phyloP scores from a whole-genome alignment of 2,888 invertebrate genomes.

The Strigamia crassipes region DNA sequence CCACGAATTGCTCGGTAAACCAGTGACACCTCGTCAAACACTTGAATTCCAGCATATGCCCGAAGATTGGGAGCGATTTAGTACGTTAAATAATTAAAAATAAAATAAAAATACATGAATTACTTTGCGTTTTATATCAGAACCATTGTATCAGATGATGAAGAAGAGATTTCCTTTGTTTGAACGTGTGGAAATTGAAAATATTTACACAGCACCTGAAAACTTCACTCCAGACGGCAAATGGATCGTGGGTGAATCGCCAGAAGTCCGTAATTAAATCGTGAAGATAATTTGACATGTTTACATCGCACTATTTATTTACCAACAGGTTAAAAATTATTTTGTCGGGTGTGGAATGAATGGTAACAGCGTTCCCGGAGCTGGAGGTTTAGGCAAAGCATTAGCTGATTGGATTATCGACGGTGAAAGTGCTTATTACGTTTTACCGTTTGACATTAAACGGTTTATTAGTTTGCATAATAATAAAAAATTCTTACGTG shows the following conservation, averaged over 20 bases:
- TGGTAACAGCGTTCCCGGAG: conserved; percentile 71
- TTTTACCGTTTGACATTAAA: conserved; percentile 69
- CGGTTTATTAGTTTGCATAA: conserved; percentile 71
- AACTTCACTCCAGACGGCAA: conserved; percentile 74
- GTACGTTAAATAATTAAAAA: conserved; percentile 59
- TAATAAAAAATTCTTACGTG: conserved; percentile 65
- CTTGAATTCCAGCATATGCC: conserved; percentile 62
- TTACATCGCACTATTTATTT: not conserved
- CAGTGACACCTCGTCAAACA: conserved; percentile 64
- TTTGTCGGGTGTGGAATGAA: conserved; percentile 76
- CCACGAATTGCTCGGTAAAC: conserved; percentile 69
- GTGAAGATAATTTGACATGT: not conserved
- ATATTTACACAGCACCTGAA: conserved; percentile 69
- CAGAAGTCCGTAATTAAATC: conserved; percentile 61
- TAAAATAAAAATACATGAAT: not conserved
- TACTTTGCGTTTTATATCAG: conserved; percentile 53
- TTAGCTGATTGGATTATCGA: conserved; percentile 72
- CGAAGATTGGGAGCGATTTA: conserved; percentile 68
- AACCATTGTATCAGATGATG: conserved; percentile 58
- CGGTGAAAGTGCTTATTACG: conserved; percentile 66
- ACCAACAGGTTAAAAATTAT: conserved; percentile 67
- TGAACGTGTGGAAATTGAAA: conserved; percentile 62
- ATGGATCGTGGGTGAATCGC: conserved; percentile 71
- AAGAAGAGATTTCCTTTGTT: conserved; percentile 65
- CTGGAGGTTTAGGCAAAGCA: conserved; percentile 71